Evolutionary conservation across 2,888 invertebrate species (phyloP).

Genomic region (Parascotia fuliginaria): DNA sequence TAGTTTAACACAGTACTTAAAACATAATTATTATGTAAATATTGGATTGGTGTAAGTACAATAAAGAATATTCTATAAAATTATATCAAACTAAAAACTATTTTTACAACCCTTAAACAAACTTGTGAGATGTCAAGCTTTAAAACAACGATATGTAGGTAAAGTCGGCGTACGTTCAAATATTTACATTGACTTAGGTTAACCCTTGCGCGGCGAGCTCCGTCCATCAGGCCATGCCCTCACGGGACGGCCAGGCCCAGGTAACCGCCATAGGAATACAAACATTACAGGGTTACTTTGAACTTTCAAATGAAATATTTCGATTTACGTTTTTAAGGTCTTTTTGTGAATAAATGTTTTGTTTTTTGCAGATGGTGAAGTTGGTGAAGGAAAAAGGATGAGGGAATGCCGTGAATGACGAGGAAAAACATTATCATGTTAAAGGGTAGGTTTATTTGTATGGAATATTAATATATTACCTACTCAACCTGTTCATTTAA

Average conservation of each 20-base stretch:
- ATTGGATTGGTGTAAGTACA: too few species aligned
- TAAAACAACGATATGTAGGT: constrained; percentile 50
- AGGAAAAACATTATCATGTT: neutral
- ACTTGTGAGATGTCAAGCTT: constrained; percentile 43
- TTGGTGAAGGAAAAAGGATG: neutral
- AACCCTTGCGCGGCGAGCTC: constrained; percentile 75
- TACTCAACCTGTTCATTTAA: too few species aligned
- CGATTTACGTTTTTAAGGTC: constrained; percentile 8
- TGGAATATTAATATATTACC: too few species aligned
- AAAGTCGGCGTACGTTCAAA: constrained; percentile 64
- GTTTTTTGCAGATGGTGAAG: constrained; percentile 6
- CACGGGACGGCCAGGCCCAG: constrained; percentile 76
- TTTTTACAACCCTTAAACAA: constrained; percentile 27
- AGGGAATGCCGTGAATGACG: neutral
- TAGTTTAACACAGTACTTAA: too few species aligned
- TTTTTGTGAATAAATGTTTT: neutral
- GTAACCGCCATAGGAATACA: constrained; percentile 52
- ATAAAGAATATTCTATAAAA: too few species aligned
- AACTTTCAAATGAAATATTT: constrained; percentile 16
- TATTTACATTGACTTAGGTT: constrained; percentile 83
- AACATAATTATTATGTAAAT: too few species aligned
- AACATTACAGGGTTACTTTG: constrained; percentile 46
- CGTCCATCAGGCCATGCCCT: constrained; percentile 77
- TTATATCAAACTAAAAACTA: neutral
- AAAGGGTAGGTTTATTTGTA: neutral